A percentile compares a stretch with the other conserved stretches of the same genome.
These are phyloP conservation scores for Shargacucullia verbasci DNA, from an alignment of 2,888 invertebrate genomes.

Conservation along the genomic window DNA sequence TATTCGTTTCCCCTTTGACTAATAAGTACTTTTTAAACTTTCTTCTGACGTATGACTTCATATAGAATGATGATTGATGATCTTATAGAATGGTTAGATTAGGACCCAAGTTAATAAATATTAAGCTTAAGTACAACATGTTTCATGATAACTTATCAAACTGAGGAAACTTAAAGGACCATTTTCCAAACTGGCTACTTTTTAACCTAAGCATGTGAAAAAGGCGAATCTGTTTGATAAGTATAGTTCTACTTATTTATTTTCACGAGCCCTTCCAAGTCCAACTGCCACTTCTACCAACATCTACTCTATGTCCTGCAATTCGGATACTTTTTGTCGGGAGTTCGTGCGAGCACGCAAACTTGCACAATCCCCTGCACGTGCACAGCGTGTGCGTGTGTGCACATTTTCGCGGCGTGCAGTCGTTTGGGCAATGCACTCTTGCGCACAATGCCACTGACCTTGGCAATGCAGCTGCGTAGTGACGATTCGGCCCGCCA, in stretches of 20 bases:
- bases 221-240: too few species aligned
- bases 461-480: slow-evolving; percentile 85
- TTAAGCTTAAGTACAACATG: too few species aligned
- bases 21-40: too few species aligned
- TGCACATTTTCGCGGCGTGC: slow-evolving; percentile 77
- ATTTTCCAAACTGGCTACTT: too few species aligned
- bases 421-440: slow-evolving; percentile 86
- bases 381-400: slow-evolving; percentile 56
- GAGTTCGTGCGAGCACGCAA: slow-evolving; percentile 57
- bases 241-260: background rate
- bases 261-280: slow-evolving; percentile 6
- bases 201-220: too few species aligned
- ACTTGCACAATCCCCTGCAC: slow-evolving; percentile 33
- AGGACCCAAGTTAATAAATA: too few species aligned
- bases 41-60: too few species aligned
- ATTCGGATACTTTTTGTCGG: slow-evolving; percentile 84
- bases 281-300: slow-evolving; percentile 34
- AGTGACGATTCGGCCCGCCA: slow-evolving; percentile 62
- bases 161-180: too few species aligned
- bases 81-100: too few species aligned
- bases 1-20: too few species aligned
- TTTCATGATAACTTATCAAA: too few species aligned
- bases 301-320: slow-evolving; percentile 69
- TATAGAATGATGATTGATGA: too few species aligned
- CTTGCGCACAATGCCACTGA: slow-evolving; percentile 82